Evolutionary conservation across 2,888 invertebrate species (phyloP), one percentile per base, ranked within the genome.

Genomic region (Chloroclystis v-ata): DNA sequence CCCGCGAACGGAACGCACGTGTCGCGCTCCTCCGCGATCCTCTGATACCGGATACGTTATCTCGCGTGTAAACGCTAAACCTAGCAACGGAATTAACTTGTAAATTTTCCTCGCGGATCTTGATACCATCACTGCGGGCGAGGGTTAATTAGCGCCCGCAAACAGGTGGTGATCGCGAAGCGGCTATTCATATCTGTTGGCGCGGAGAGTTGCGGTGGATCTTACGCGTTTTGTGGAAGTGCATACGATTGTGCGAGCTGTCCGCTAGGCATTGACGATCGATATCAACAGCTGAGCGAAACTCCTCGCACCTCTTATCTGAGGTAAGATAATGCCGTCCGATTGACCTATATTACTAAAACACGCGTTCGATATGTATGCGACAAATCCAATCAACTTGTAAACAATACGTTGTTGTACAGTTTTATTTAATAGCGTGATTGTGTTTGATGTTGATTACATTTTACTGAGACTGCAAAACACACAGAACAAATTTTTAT

Each of bases 241-340:
- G 75, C 70, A 74, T 65, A 67, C 60, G 67, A 62, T 69, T 67
- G 68, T 65, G 60, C 28, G 40, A 16, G 25, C 25, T 37, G 60
- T 57, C 57, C 56, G 59, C 54, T 59, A 54, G 39, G 32, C 45
- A 29, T 37, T 35, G 33, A 26, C 43, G 78, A 81, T 83, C 83
- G 74, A 83, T 83, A 76, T 62, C 54, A 77, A 78, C 82, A 80
- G 79, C 82, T 82, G 81, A 75, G 52, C 73, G 70, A 72, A 63
- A 61, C 61, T 72, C 61, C 62, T 71, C 69, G 71, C 69, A 71
- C 67, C 55, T 60, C 64, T 68, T 74, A 69, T 73, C 67, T 60
- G 66, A 82, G 81, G 82, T 82, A 78, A 59, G 59, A 57, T 60
- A 62, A 61, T 59, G 55, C 52, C 50, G 56, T 59, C 59, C 57